Evolutionary conservation across 2,888 invertebrate species (phyloP).

Genomic region (Euzophera pinguis): DNA sequence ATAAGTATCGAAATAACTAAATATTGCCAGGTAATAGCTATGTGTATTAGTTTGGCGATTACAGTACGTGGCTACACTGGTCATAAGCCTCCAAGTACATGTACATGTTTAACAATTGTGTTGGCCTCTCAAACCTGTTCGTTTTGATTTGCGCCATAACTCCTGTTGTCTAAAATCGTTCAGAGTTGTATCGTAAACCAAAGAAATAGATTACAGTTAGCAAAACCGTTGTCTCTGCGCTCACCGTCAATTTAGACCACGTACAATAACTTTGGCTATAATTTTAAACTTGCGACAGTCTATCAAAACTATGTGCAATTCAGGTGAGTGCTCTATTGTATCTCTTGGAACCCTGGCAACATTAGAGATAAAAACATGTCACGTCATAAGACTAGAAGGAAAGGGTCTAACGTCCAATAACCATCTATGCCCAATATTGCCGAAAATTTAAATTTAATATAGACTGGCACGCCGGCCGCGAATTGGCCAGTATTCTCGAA

Average conservation of each 20-base stretch:
- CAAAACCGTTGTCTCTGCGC: background rate
- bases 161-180: background rate
- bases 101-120: background rate
- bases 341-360: constrained; percentile 4
- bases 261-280: background rate
- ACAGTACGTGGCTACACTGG: background rate
- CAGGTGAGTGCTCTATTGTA: background rate
- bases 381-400: background rate
- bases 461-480: background rate
- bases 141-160: background rate
- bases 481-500: background rate
- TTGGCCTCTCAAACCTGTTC: background rate
- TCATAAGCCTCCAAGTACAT: no score
- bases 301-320: background rate
- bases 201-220: background rate
- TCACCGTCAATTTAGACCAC: background rate
- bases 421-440: constrained; percentile 23
- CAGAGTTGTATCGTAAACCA: background rate
- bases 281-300: background rate
- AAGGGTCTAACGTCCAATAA: constrained; percentile 24
- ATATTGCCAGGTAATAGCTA: constrained; percentile 6
- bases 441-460: constrained; percentile 18
- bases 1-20: background rate
- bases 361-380: background rate
- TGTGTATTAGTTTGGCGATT: background rate